Evolutionary conservation across 2,888 invertebrate genomes (phyloP), one percentile per base, ranked within the genome.

Genomic region (Allygus modestus): DNA sequence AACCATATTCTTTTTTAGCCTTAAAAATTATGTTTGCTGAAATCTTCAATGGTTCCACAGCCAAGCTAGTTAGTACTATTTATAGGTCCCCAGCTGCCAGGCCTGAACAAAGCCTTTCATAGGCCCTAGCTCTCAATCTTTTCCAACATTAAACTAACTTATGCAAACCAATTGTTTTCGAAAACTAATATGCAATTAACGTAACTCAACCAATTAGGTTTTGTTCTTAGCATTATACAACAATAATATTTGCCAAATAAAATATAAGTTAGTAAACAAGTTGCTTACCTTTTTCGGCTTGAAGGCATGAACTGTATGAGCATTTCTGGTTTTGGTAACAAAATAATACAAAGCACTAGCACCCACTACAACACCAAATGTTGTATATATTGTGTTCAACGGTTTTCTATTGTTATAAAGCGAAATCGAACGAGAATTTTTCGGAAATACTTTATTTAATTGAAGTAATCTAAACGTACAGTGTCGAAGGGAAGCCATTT

Each of bases 281-380:
- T 11, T 46, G 9, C 90, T 90, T 90, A 92, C 92, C 90, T 90
- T 91, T 89, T 91, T 92, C 77, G 91, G 86, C 88, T 92, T 92
- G 81, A 91, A 90, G 46, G 93, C 93, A 88, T 92, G 89, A 12
- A 93, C 92, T 85, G 90, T 89, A 84, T 89, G 89, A 17, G 89
- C 88, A 87, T 89, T 90, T 41, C 89, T 87, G 81, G 90, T 90
- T 89, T 91, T 92, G 87, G 91, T 91, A 65, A 90, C 90, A 26
- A 91, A 87, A 86, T 91, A 90, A 61, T 92, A 88, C 9, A 91
- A 90, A 54, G 91, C 89, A 54, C 91, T 90, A 65, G 91, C 91
- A 54, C 92, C 91, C 69, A 91, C 88, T 85, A 91, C 90, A 71
- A 90, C 91, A 92, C 58, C 54, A n/a, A 41, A 51, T 20, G 71